Percentiles rank a stretch among this genome's conserved stretches.
Conservation (phyloP, 2,888 invertebrate species). For the Drosophila nigritarsus region DNA sequence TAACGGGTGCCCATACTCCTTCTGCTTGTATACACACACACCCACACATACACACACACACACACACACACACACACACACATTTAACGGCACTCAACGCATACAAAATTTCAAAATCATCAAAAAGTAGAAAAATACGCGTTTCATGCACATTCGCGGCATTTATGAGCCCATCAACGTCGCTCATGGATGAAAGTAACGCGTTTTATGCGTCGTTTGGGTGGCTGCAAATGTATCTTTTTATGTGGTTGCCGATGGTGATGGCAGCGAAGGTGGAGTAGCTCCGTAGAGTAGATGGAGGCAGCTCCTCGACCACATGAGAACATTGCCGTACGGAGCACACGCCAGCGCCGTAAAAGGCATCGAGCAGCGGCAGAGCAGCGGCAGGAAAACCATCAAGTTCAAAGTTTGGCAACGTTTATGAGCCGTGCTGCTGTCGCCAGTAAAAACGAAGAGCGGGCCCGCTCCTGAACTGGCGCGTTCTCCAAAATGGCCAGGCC, state of each 20-base stretch:
- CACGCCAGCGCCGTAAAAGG: conserved; percentile 74
- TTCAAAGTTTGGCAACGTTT: conserved; percentile 82
- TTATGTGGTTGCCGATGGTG: conserved; percentile 64
- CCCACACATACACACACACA: conserved; percentile 14
- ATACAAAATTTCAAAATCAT: conserved; percentile 82
- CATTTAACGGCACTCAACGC: conserved; percentile 81
- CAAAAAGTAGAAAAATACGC: conserved; percentile 82
- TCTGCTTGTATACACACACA: conserved; percentile 8
- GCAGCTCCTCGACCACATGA: conserved; percentile 47
- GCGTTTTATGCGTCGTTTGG: conserved; percentile 81
- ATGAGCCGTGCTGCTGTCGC: conserved; percentile 70
- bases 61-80: conserved; percentile 20
- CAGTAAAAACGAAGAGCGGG: conserved; percentile 70
- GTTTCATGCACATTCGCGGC: conserved; percentile 82
- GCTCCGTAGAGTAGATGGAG: neutral
- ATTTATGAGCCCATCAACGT: conserved; percentile 83
- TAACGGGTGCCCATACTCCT: conserved; percentile 55
- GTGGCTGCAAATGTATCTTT: conserved; percentile 80
- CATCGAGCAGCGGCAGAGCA: conserved; percentile 32
- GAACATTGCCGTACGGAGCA: conserved; percentile 45
- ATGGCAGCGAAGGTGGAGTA: neutral
- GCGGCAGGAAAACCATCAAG: conserved; percentile 74
- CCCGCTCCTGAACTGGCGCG: neutral
- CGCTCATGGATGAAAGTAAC: conserved; percentile 82
- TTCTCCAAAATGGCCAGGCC: conserved; percentile 15